These are phyloP conservation scores for Oscheius sp. DNA, from an alignment of 2,888 invertebrate species.

Conservation along the genomic window DNA sequence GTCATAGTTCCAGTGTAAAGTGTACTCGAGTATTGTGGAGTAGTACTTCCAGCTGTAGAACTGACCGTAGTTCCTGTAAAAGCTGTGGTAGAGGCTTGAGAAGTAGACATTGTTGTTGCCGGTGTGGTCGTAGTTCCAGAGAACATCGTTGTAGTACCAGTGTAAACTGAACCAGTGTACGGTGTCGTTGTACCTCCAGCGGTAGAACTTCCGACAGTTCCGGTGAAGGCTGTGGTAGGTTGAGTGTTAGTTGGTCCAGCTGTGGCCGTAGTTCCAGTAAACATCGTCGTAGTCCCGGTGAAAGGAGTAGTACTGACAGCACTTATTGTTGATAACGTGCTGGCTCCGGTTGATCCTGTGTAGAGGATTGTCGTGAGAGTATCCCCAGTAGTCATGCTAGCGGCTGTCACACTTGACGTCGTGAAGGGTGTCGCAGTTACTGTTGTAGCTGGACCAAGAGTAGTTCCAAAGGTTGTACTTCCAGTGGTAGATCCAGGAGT, in stretches of 20 bases:
- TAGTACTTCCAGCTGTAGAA: not conserved
- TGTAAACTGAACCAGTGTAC: too few relatives aligned
- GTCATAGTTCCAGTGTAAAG: not conserved
- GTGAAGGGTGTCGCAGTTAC: too few relatives aligned
- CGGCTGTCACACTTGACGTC: too few relatives aligned
- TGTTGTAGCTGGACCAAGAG: too few relatives aligned
- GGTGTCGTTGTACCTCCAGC: not conserved
- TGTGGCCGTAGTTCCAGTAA: not conserved
- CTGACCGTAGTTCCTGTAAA: not conserved
- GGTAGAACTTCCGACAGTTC: not conserved
- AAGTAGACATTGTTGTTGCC: not conserved
- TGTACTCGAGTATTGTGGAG: not conserved
- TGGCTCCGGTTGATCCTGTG: not conserved
- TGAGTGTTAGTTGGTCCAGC: not conserved
- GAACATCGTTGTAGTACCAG: not conserved
- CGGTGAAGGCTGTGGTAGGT: not conserved
- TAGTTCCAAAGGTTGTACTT: not conserved
- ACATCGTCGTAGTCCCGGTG: not conserved
- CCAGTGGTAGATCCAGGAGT: conserved; percentile 5
- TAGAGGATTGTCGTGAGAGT: too few relatives aligned
- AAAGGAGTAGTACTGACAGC: not conserved
- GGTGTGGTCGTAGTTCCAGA: not conserved
- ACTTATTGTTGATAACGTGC: not conserved
- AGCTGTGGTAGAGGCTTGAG: not conserved
- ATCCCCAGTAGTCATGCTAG: not conserved